Evolutionary conservation across 2,888 invertebrate species (phyloP), one percentile per base, ranked within the genome.

Genomic region (Orthosia gothica): DNA sequence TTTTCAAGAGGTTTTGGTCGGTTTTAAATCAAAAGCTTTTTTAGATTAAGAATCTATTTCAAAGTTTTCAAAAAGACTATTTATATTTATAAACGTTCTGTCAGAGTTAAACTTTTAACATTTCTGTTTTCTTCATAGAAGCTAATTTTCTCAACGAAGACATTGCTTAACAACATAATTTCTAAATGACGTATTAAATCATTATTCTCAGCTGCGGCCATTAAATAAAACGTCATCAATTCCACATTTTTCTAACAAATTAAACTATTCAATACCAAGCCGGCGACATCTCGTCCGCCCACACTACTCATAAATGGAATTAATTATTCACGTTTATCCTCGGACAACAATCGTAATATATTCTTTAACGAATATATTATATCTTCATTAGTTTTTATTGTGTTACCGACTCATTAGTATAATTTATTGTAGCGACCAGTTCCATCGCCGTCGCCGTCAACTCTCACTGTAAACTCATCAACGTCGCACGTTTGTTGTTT

Each of bases 311-410:
- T 86, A 84, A 84, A 87, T 79, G 80, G 32, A 4, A 80, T 74
- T 75, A 61, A 76, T 71, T 55, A 79, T 79, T 67, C 86, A 61
- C 80, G 76, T 72, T 85, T 69, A 74, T 83, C 81, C 76, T 87
- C 76, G 57, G 52, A 68, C 74, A 81, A 89, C 84, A 83, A 87
- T 87, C 70, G 77, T 89, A 87, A 89, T 89, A 81, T 88, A 89
- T 90, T 86, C 85, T 65, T 82, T 68, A 79, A 70, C 74, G 88
- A 84, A 89, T 89, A 86, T 79, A 87, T 89, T 89, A 89, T 86
- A 87, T 82, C 78, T 81, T 88, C 80, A 85, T 87, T 84, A 87
- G 63, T 62, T 82, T 84, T 84, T 88, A 87, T 87, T 87, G 88
- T 87, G 74, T 86, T 86, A 82, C 63, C 62, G 32, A 73, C 87